Percentiles rank a stretch among this genome's conserved stretches.
These are phyloP conservation scores for Ariopsis seemanni DNA, from an alignment of 2,113 vertebrate species.

Conservation along the genomic window DNA sequence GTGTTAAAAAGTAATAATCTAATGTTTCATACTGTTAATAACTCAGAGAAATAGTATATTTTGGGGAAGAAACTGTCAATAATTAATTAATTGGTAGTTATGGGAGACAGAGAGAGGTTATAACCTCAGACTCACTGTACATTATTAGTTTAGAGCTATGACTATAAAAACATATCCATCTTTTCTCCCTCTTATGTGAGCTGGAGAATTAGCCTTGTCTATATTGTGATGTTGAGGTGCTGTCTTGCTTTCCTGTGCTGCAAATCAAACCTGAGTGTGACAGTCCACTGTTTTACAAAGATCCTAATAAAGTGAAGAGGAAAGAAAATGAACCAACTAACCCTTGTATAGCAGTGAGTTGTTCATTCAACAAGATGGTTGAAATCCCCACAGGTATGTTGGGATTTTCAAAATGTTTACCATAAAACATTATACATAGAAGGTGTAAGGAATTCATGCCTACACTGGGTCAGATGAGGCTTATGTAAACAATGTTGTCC, in stretches of 20 bases:
- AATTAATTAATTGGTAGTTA: neutral
- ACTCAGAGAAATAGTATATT: neutral
- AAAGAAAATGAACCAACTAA: neutral
- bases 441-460: neutral
- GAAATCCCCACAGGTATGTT: neutral
- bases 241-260: neutral
- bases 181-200: neutral
- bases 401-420: conserved; percentile 3
- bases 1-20: neutral
- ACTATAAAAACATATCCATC: neutral
- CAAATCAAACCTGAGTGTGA: neutral
- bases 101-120: neutral
- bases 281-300: neutral
- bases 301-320: neutral
- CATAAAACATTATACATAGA: conserved; percentile 18
- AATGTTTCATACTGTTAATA: neutral
- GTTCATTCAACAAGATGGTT: neutral
- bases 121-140: neutral
- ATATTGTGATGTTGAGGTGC: neutral
- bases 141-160: neutral
- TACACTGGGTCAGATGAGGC: neutral
- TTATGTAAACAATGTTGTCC: conserved; percentile 24
- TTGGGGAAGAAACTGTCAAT: neutral
- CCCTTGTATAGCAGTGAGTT: neutral
- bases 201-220: neutral